These are phyloP conservation scores for Plotosus lineatus DNA, from an alignment of 2,113 vertebrate genomes.

Conservation along the genomic window DNA sequence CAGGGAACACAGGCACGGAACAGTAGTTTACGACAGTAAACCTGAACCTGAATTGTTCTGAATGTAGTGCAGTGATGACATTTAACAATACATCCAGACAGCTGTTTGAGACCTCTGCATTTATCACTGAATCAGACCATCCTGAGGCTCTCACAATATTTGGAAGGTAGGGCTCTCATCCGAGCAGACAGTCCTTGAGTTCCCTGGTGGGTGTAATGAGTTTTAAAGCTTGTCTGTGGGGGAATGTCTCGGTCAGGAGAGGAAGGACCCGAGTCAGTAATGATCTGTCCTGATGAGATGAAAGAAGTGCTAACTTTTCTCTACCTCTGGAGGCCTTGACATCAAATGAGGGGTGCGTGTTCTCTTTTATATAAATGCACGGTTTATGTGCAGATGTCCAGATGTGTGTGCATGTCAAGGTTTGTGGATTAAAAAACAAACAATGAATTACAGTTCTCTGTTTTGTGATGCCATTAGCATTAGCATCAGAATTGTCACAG, in stretches of 20 bases:
- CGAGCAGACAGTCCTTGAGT: background rate
- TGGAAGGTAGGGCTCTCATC: background rate
- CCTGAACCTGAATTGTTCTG: background rate
- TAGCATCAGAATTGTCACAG: background rate
- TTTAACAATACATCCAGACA: background rate
- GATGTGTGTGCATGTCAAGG: background rate
- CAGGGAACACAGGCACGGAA: slow-evolving; percentile 37
- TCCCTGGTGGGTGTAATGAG: slow-evolving; percentile 33
- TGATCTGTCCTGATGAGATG: slow-evolving; percentile 37
- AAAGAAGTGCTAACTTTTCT: slow-evolving; percentile 16
- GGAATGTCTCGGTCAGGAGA: slow-evolving; percentile 8
- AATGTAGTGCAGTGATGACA: background rate
- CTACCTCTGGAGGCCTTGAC: slow-evolving; percentile 7
- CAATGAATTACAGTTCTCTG: background rate
- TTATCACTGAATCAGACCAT: background rate
- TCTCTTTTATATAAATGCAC: background rate
- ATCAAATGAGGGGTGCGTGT: slow-evolving; percentile 12
- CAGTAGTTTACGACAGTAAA: slow-evolving; percentile 13
- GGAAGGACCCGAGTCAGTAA: slow-evolving; percentile 24
- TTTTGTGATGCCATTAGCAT: background rate
- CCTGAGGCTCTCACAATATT: background rate
- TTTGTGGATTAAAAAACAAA: background rate
- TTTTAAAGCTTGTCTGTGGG: slow-evolving; percentile 22
- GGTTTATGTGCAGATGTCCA: background rate
- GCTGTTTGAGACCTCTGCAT: background rate